A percentile compares a stretch with the other conserved stretches of the same genome.
phyloP scores from a whole-genome alignment of 2,113 vertebrate species.

The Paradoxurus hermaphroditus region DNA sequence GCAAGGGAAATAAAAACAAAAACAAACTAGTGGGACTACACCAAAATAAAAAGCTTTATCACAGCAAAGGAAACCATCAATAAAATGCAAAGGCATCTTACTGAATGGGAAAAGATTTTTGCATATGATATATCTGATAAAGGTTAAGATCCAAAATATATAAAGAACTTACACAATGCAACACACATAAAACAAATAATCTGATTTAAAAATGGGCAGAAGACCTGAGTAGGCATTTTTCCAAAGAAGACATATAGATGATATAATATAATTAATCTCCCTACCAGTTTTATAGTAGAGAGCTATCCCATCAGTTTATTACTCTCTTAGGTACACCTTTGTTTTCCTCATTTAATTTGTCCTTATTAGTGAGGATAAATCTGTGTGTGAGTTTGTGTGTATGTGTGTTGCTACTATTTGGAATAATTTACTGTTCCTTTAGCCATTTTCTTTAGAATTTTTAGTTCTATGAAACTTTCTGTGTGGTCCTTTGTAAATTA shows the following conservation, averaged over 20 bases:
- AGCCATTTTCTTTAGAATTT: background rate
- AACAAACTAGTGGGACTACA: background rate
- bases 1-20: background rate
- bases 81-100: background rate
- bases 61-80: background rate
- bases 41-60: background rate
- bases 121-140: background rate
- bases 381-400: background rate
- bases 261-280: background rate
- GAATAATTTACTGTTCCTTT: background rate
- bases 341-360: background rate
- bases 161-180: background rate
- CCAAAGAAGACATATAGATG: background rate
- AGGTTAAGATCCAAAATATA: background rate
- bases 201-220: background rate
- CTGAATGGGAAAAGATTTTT: background rate
- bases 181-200: background rate
- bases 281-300: background rate
- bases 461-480: background rate
- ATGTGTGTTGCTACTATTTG: background rate
- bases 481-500: background rate
- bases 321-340: background rate
- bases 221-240: background rate
- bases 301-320: background rate
- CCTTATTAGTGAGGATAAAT: background rate